Base-by-base conservation (phyloP, 2,888 invertebrate genomes). In the Belgica antarctica region DNA sequence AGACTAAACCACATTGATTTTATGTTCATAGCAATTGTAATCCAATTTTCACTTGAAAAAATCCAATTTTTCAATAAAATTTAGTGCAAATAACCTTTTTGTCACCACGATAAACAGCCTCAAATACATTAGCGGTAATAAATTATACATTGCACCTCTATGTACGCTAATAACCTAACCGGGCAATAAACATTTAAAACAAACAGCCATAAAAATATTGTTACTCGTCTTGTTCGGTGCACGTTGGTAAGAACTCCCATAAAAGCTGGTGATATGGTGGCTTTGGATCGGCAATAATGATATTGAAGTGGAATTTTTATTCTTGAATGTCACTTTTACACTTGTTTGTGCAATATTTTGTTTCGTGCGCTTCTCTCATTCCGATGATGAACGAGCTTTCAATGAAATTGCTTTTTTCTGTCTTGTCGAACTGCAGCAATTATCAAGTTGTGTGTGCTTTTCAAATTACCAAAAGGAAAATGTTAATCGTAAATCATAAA, bases 91-190 rank as follows among this genome's bases (percentile, higher is more conserved):
- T n/a, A n/a, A n/a, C n/a, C n/a, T n/a, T n/a, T n/a, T n/a, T n/a
- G n/a, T n/a, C n/a, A n/a, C n/a, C n/a, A n/a, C n/a, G 59, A 59
- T 59, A 59, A 59, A 59, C n/a, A n/a, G n/a, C n/a, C n/a, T n/a
- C n/a, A n/a, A n/a, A 27, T n/a, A 19, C 8, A 27, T 27, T 59
- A 25, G 59, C n/a, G 25, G 25, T 12, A 59, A 59, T 59, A 59
- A 59, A 59, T 59, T 59, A 59, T 59, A 27, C 25, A 59, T 59
- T 59, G 59, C 59, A 59, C 59, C 59, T 59, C 27, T 59, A 25
- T 59, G 27, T 27, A n/a, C 59, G 22, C 52, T 52, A 52, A 52
- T 52, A 52, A 41, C 41, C 41, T 10, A 41, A 41, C 52, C 19
- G 52, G 52, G 27, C 15, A 24, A 27, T 27, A 59, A 59, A 27